A percentile compares a stretch with the other conserved stretches of the same genome.
Evolutionary conservation across 1,140 invertebrate genomes (phyloP).

Genomic region (Bombus pyrosoma): DNA sequence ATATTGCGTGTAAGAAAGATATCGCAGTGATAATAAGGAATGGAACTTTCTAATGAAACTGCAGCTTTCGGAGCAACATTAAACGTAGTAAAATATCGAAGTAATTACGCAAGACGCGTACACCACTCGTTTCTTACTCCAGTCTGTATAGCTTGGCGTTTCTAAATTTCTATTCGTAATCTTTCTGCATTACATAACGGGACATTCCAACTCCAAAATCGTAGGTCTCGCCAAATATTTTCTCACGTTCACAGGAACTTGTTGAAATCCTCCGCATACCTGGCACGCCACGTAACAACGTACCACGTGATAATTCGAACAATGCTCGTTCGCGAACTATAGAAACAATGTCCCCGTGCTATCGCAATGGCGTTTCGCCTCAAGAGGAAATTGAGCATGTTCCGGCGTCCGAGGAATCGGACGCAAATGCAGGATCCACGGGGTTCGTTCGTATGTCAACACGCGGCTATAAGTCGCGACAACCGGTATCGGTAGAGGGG

Average conservation of each 20-base stretch:
- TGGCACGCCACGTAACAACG: not conserved
- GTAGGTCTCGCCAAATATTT: not conserved
- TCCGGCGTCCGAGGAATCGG: not conserved
- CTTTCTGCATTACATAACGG: not conserved
- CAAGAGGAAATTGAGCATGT: not conserved
- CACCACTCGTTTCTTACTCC: not conserved
- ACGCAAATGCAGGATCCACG: slow-evolving; percentile 11
- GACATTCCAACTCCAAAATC: not conserved
- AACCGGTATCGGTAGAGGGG: slow-evolving; percentile 21
- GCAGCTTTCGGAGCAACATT: not conserved
- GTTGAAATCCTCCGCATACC: not conserved
- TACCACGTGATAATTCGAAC: not conserved
- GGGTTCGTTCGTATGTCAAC: not conserved
- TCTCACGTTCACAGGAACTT: not conserved
- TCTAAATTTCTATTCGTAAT: not conserved
- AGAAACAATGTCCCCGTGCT: not conserved
- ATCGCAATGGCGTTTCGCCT: not conserved
- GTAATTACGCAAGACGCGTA: not conserved
- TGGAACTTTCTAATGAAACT: not conserved
- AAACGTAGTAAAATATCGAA: not conserved
- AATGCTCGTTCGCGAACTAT: not conserved
- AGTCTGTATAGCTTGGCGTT: not conserved
- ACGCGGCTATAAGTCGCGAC: slow-evolving; percentile 20
- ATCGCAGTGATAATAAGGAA: not conserved
- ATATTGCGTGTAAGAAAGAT: not conserved